A percentile compares a stretch with the other conserved stretches of the same genome.
These are phyloP conservation scores for Neoitamus cyanurus DNA, from an alignment of 2,888 invertebrate species.

Conservation along the genomic window DNA sequence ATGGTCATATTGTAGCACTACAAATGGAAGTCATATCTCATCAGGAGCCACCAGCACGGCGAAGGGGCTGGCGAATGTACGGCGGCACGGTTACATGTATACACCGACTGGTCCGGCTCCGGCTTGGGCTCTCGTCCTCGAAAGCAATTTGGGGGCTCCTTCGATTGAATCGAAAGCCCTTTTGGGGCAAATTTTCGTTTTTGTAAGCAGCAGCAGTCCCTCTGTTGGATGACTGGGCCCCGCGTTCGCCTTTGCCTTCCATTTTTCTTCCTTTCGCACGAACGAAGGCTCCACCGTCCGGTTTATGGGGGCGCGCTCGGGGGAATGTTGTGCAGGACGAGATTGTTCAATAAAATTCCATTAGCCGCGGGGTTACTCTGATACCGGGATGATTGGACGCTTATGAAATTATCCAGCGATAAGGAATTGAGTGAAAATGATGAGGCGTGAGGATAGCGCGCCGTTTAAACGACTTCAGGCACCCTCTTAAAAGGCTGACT, in stretches of 20 bases:
- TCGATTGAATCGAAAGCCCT: constrained; percentile 39
- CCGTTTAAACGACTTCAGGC: background rate
- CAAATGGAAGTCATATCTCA: constrained; percentile 44
- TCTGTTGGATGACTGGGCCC: background rate
- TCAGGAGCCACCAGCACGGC: constrained; percentile 7
- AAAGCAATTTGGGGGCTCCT: constrained; percentile 18
- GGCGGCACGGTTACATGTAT: background rate
- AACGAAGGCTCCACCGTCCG: background rate
- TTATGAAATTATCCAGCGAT: constrained; percentile 34
- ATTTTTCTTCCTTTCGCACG: constrained; percentile 2
- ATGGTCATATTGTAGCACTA: constrained; percentile 27
- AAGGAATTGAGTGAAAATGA: constrained; percentile 36
- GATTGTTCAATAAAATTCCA: constrained; percentile 40
- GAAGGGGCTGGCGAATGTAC: background rate
- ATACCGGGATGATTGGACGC: constrained; percentile 35
- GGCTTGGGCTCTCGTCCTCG: background rate
- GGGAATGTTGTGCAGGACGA: constrained; percentile 8
- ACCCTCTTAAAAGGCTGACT: background rate
- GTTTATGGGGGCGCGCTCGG: background rate
- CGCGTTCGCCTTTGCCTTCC: background rate
- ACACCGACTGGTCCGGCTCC: background rate
- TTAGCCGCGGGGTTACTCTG: constrained; percentile 35
- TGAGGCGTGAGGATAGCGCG: background rate
- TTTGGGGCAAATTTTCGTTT: constrained; percentile 24
- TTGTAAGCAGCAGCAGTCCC: constrained; percentile 18